A percentile compares a stretch with the other conserved stretches of the same genome.
Conservation (phyloP, 2,888 invertebrate genomes). For the Iphiclides podalirius region DNA sequence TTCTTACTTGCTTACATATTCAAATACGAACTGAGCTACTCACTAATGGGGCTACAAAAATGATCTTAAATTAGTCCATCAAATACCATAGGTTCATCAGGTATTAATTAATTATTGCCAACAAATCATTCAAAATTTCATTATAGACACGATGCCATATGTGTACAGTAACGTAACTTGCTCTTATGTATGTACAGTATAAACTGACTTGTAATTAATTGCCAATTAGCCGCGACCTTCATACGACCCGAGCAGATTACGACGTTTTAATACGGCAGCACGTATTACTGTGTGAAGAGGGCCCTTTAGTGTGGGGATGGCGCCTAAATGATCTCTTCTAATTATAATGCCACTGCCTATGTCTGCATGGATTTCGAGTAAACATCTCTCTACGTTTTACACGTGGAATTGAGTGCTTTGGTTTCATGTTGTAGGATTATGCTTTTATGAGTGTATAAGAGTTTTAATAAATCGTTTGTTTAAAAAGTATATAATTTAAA, state of each 20-base stretch:
- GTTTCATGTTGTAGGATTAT: too few species aligned
- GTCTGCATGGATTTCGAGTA: background rate
- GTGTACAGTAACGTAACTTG: background rate
- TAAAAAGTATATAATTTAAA: too few species aligned
- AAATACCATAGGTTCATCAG: too few species aligned
- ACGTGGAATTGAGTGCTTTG: too few species aligned
- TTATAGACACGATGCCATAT: background rate
- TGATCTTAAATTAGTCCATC: too few species aligned
- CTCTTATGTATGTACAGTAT: slow-evolving; percentile 12
- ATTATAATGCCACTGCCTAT: slow-evolving; percentile 10
- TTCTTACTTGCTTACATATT: too few species aligned
- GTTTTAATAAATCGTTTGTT: too few species aligned
- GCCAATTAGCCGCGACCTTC: slow-evolving; percentile 35
- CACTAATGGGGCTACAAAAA: too few species aligned
- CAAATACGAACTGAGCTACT: too few species aligned
- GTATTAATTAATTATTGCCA: too few species aligned
- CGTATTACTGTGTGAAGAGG: slow-evolving; percentile 21
- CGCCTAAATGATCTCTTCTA: slow-evolving; percentile 8
- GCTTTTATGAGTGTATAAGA: too few species aligned
- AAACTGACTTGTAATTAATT: slow-evolving; percentile 35
- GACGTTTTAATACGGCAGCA: slow-evolving; percentile 21
- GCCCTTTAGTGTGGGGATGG: slow-evolving; percentile 9
- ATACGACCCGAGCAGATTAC: slow-evolving; percentile 26
- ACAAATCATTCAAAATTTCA: too few species aligned
- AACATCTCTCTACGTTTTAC: background rate